phyloP scores from a whole-genome alignment of 2,797 vertebrate genomes.

The Selene dorsalis region DNA sequence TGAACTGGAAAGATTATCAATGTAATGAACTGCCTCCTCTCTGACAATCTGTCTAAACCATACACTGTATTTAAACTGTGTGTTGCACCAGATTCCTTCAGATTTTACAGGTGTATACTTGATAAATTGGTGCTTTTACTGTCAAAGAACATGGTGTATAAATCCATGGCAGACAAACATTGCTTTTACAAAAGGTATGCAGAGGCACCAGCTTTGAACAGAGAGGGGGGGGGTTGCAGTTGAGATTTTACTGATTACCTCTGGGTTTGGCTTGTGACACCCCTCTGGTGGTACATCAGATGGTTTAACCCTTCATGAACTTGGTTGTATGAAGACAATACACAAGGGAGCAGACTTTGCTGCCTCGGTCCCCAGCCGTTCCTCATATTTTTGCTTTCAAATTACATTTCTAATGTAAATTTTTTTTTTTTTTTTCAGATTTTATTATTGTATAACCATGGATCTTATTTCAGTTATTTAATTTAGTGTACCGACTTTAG shows the following conservation, averaged over 20 bases:
- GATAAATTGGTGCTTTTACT: neutral
- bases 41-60: neutral
- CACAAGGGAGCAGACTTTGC: neutral
- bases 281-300: neutral
- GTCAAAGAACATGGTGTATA: neutral
- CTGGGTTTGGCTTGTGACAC: neutral
- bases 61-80: neutral
- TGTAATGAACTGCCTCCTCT: neutral
- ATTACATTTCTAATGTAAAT: neutral
- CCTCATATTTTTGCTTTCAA: neutral
- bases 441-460: neutral
- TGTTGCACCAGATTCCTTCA: neutral
- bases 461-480: constrained; percentile 13
- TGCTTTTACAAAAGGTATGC: neutral
- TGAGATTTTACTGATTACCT: neutral
- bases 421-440: neutral
- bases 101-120: neutral
- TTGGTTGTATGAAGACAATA: neutral
- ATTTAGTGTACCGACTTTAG: neutral
- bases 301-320: neutral
- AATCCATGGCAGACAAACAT: neutral
- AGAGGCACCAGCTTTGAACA: neutral
- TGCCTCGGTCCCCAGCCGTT: neutral
- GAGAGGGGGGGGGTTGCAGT: too few relatives aligned
- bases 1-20: neutral